These are phyloP conservation scores for Caenorhabditis briggsae DNA, from an alignment of 1,140 invertebrate genomes.

Conservation along the genomic window DNA sequence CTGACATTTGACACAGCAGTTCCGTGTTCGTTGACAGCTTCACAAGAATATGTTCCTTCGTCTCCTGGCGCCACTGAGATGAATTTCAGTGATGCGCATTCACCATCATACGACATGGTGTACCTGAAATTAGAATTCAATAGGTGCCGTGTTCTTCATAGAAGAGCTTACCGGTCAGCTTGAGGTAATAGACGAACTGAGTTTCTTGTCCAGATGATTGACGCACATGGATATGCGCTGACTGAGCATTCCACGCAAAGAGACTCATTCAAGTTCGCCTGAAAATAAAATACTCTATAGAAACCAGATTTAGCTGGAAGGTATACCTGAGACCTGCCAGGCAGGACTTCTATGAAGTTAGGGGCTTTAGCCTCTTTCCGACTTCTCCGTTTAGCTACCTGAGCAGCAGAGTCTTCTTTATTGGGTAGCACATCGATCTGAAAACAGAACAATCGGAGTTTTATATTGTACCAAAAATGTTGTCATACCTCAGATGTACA, in stretches of 20 bases:
- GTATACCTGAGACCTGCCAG: slow-evolving; percentile 65
- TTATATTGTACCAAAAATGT: slow-evolving; percentile 35
- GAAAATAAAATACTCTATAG: slow-evolving; percentile 4
- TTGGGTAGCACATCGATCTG: slow-evolving; percentile 51
- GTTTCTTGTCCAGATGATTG: slow-evolving; percentile 74
- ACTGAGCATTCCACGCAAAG: slow-evolving; percentile 74
- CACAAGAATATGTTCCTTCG: slow-evolving; percentile 94
- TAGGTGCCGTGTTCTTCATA: not conserved
- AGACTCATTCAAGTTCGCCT: slow-evolving; percentile 66
- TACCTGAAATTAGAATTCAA: slow-evolving; percentile 36
- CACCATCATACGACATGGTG: slow-evolving; percentile 73
- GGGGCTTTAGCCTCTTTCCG: slow-evolving; percentile 69
- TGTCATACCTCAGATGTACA: slow-evolving; percentile 72
- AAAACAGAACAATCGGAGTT: not conserved
- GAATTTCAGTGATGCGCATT: slow-evolving; percentile 84
- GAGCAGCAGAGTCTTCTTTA: slow-evolving; percentile 40
- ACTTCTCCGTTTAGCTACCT: slow-evolving; percentile 45
- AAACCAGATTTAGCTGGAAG: not conserved
- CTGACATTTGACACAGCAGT: slow-evolving; percentile 24
- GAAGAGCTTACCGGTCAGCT: slow-evolving; percentile 59
- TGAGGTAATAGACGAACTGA: slow-evolving; percentile 60
- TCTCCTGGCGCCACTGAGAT: slow-evolving; percentile 88
- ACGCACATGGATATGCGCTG: slow-evolving; percentile 67
- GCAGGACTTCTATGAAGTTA: slow-evolving; percentile 75
- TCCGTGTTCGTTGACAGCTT: slow-evolving; percentile 85